Evolutionary conservation across 2,797 vertebrate genomes (phyloP).

Genomic region (Myotis findleyi): DNA sequence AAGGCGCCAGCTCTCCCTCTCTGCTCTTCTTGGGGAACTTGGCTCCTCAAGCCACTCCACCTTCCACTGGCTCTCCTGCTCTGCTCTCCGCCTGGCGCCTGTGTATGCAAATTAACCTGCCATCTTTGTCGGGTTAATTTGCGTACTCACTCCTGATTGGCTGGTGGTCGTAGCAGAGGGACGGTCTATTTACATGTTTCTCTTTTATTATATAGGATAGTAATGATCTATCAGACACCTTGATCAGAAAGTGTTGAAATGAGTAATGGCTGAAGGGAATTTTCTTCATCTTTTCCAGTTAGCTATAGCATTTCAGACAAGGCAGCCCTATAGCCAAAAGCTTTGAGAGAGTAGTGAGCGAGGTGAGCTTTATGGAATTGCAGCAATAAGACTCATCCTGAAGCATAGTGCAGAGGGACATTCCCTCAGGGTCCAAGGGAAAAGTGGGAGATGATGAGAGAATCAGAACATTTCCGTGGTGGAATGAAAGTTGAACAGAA

Average conservation of each 20-base stretch:
- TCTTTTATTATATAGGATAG: no score
- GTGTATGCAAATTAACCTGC: no score
- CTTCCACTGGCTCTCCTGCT: no score
- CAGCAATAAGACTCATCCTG: background rate
- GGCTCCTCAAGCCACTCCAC: no score
- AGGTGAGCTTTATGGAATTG: background rate
- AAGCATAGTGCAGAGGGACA: background rate
- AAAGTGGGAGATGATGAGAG: background rate
- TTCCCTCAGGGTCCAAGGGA: background rate
- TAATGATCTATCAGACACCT: background rate
- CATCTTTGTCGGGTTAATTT: no score
- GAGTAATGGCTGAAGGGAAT: background rate
- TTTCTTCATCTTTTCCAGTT: background rate
- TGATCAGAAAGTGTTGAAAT: background rate
- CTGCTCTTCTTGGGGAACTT: no score
- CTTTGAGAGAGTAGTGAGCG: background rate
- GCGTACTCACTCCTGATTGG: no score
- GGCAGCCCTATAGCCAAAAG: background rate
- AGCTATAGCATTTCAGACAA: background rate
- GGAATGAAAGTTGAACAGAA: constrained; percentile 14
- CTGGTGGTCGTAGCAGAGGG: no score
- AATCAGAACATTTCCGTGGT: background rate
- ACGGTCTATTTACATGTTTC: no score
- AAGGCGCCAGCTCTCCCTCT: no score
- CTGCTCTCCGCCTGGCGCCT: no score